Base-by-base conservation (phyloP, 2,113 vertebrate species). In the Gasterosteus nipponicus region DNA sequence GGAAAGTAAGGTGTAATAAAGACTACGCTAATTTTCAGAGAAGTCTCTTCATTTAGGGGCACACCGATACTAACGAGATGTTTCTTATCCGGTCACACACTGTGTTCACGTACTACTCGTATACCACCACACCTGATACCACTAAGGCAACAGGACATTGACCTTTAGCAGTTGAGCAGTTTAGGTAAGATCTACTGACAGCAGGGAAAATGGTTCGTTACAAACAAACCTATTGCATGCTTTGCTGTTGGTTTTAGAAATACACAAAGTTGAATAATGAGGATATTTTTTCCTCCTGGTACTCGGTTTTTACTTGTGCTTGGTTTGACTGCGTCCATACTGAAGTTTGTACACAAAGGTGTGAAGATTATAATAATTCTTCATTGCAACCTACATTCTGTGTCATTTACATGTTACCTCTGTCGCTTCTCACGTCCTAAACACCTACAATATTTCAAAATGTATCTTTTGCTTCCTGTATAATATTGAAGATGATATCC, bases 401-500 rank as follows among this genome's bases (percentile, higher is more conserved):
- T 7, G 11, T 44, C 10, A 53, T 70, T 51, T 60, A 59, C 11
- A 19, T 33, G 26, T 56, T 57, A 53, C 5, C 42, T 18, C 15
- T 15, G 46, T 51, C 16, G 51, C 15, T 41, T 62, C 19, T 14
- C 12, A 49, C 3, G 53, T 6, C 2, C 31, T 2, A 7, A 42
- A 53, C 49, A 35, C 38, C 12, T n/a, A 47, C 33, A 54, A 54
- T 31, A 41, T 31, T 4, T 7, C 33, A 11, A 38, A 38, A 62
- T 56, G 15, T 3, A 47, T 38, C 14, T 51, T 19, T 14, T 49
- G 7, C 19, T 29, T 15, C n/a, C 12, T 35, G 11, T 16, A 69
- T 69, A 16, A 60, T 79, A 68, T 15, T 58, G 3, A 59, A 64
- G 5, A 80, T 61, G 2, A 67, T 39, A 39, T 26, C 10, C 3